phyloP scores from a whole-genome alignment of 2,888 invertebrate genomes.

The Baccha elongata region DNA sequence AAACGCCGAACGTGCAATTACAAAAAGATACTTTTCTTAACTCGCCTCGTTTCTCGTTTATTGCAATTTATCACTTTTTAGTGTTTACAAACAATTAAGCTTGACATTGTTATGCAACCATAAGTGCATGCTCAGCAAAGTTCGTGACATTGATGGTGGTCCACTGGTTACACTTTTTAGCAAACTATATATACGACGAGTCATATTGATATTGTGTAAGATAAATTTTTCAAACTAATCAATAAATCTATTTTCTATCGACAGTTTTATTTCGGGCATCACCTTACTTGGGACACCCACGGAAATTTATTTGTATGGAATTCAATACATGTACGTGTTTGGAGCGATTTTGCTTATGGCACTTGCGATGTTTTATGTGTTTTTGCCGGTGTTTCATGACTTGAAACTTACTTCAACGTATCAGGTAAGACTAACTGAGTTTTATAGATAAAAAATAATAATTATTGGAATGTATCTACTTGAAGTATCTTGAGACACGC shows the following conservation, averaged over 20 bases:
- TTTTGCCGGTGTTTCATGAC: slow-evolving; percentile 88
- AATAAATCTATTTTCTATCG: slow-evolving; percentile 67
- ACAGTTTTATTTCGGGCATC: slow-evolving; percentile 89
- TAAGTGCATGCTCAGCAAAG: background rate
- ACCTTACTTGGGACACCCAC: slow-evolving; percentile 90
- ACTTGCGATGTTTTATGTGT: slow-evolving; percentile 85
- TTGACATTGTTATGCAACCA: background rate
- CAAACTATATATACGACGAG: no score
- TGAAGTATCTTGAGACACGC: slow-evolving; percentile 86
- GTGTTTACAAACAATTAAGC: slow-evolving; percentile 20
- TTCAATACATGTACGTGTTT: slow-evolving; percentile 86
- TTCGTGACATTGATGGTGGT: background rate
- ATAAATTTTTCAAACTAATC: background rate
- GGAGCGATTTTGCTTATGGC: slow-evolving; percentile 81
- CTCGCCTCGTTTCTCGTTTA: background rate
- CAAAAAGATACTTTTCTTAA: background rate
- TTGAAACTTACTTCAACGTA: slow-evolving; percentile 89
- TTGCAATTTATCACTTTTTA: slow-evolving; percentile 25
- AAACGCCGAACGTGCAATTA: slow-evolving; percentile 7
- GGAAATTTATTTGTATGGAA: slow-evolving; percentile 90
- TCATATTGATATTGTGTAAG: background rate
- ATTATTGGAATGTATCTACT: slow-evolving; percentile 56
- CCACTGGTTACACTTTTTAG: background rate
- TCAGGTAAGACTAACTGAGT: slow-evolving; percentile 86
- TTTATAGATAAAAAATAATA: background rate